Evolutionary conservation across 1,140 invertebrate genomes (phyloP), one percentile per base, ranked within the genome.

Genomic region (Drosophila jambulina): DNA sequence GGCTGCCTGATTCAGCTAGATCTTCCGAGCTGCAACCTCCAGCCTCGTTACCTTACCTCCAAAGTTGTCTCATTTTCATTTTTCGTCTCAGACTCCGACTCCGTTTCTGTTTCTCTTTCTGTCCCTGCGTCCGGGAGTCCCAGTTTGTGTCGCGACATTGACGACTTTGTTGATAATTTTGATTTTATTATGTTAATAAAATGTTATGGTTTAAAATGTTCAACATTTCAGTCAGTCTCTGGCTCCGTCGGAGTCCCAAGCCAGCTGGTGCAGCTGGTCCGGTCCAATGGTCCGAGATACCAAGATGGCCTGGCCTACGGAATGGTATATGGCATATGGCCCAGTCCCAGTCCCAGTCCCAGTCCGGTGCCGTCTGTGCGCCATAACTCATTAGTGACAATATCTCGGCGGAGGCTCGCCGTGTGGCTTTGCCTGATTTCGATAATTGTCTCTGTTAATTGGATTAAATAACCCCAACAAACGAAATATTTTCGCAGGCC

Each of bases 121-220:
- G 51, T 67, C 42, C 57, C 19, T 63, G 62, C 23, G 58, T 61
- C 48, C 45, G 54, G 65, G 65, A 62, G 69, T 71, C 68, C 38
- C 70, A 42, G 69, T 69, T 69, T 80, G 64, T 80, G 78, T 75
- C 80, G 80, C 81, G 85, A 91, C 90, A 90, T 91, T 91, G 90
- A 91, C 90, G 90, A 91, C 90, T 91, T 91, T 91, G 85, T 91
- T 91, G 85, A 91, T 91, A 91, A 91, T 91, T 91, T 91, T 91
- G 90, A 91, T 90, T 91, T 91, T 91, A 91, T 91, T 91, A 90
- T 91, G 90, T 90, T 91, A 91, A 91, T 91, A 91, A 91, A 91
- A 91, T 91, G 90, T 91, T 91, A 91, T 91, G 90, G 90, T 91
- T 91, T 91, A 91, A 91, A 91, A 91, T 91, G 88, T 82, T 91